phyloP scores from a whole-genome alignment of 1,140 invertebrate species.

The Aphelenchoides fujianensis region DNA sequence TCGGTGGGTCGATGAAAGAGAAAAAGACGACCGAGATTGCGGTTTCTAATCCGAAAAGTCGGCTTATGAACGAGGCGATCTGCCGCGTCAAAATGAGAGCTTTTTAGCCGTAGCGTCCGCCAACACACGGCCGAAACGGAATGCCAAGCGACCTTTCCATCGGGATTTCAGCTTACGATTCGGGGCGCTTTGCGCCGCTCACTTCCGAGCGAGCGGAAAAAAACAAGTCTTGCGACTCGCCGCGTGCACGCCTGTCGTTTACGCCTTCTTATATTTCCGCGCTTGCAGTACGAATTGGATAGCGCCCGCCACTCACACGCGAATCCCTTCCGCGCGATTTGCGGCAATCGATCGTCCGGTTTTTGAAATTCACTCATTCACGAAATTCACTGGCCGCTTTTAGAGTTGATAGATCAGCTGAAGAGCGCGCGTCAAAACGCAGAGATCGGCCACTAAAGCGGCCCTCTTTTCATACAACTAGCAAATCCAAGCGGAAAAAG shows the following conservation, averaged over 20 bases:
- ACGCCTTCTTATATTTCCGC: too few species aligned
- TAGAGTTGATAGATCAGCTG: constrained; percentile 7
- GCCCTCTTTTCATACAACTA: neutral
- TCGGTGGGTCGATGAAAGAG: constrained; percentile 39
- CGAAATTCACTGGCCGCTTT: too few species aligned
- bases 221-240: too few species aligned
- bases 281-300: neutral
- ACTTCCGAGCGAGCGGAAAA: too few species aligned
- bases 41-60: constrained; percentile 2
- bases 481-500: constrained; percentile 2
- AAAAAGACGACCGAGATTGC: neutral
- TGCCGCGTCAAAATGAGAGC: neutral
- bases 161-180: too few species aligned
- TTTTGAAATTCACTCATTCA: too few species aligned
- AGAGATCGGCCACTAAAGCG: constrained; percentile 9
- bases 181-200: too few species aligned
- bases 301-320: neutral
- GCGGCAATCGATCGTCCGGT: too few species aligned
- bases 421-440: constrained; percentile 16
- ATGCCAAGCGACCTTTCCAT: too few species aligned
- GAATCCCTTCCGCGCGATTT: too few species aligned
- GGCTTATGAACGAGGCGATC: neutral
- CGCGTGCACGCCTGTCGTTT: too few species aligned
- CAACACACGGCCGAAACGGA: neutral
- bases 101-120: neutral